Evolutionary conservation across 2,888 invertebrate species (phyloP), one percentile per base, ranked within the genome.

Genomic region (Stratiomys singularior): DNA sequence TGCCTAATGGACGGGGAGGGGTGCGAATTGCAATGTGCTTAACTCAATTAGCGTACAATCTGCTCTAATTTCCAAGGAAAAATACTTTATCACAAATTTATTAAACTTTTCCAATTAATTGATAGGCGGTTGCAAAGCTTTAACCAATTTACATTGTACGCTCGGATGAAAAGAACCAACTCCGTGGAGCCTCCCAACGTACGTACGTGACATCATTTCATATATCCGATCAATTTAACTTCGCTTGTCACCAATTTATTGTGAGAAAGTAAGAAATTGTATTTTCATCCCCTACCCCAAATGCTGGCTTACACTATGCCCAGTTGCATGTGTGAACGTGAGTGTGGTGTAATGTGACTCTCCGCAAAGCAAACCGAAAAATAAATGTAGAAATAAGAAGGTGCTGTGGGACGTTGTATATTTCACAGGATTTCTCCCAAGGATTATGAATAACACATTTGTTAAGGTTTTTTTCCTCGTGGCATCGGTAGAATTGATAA

Each of bases 71-170:
- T 47, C 69, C 7, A 18, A 5, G 23, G 5, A 13, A 11, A n/a
- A 58, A 28, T 56, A 58, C 28, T 11, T 21, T 25, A 30, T 66
- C 44, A 28, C 25, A 71, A 28, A 27, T 69, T 52, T 69, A 27
- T 58, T 72, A 72, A 72, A 72, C 72, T 72, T 72, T 72, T 72
- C 72, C 72, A 72, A 72, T 72, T 28, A 72, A 72, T 72, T 72
- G 72, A 72, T 46, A 27, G 5, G 5, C 13, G 44, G 52, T 13
- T 27, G 47, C n/a, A 27, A 72, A n/a, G 30, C 52, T 23, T 72
- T 60, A 15, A 27, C 21, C n/a, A 11, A 69, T 69, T 69, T 30
- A 46, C 30, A 46, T 23, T 25, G 25, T 66, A 66, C 37, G 47
- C 67, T 2, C 7, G 23, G 7, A 11, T 15, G 46, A 25, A 25